A percentile compares a stretch with the other conserved stretches of the same genome.
phyloP scores from a whole-genome alignment of 2,888 invertebrate genomes.

The Eutolmus rufibarbis region DNA sequence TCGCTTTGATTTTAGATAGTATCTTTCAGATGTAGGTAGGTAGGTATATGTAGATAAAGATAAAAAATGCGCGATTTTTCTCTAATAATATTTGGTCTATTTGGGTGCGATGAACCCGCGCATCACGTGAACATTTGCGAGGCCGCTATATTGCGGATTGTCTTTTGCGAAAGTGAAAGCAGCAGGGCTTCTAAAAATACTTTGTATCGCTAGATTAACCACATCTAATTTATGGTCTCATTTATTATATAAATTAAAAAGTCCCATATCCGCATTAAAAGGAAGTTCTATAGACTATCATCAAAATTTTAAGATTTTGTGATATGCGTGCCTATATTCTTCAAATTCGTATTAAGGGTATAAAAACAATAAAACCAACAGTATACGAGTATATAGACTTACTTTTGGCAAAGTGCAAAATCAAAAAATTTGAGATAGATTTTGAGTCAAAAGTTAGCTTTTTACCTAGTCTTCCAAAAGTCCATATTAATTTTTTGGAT shows the following conservation, averaged over 20 bases:
- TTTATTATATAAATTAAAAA: background rate
- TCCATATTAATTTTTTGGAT: too few relatives aligned
- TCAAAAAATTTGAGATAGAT: too few relatives aligned
- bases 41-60: background rate
- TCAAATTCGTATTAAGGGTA: too few relatives aligned
- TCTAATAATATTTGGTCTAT: background rate
- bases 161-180: background rate
- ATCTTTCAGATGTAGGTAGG: background rate
- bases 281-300: background rate
- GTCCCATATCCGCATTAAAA: background rate
- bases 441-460: too few relatives aligned
- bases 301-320: background rate
- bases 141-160: background rate
- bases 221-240: background rate
- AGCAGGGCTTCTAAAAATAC: background rate
- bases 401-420: too few relatives aligned
- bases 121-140: background rate
- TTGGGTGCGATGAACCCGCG: background rate
- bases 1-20: background rate
- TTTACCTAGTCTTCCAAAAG: background rate
- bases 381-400: too few relatives aligned
- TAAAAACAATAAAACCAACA: too few relatives aligned
- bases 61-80: background rate
- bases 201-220: background rate
- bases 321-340: background rate